A percentile compares a stretch with the other conserved stretches of the same genome.
Conservation (phyloP, 2,113 vertebrate genomes). For the Telmatochromis sp. region DNA sequence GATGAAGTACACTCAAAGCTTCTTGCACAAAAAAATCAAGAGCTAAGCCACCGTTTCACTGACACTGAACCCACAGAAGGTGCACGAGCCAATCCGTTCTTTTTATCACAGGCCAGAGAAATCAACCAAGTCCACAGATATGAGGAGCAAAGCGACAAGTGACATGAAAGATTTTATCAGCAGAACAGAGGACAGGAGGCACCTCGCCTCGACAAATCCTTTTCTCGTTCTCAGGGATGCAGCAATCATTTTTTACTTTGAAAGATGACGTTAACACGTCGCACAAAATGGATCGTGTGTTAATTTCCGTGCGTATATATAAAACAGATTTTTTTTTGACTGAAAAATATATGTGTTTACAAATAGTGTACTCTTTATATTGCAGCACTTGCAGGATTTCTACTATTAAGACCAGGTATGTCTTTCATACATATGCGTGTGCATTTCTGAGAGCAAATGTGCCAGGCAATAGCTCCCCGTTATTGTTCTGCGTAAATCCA, state of each 20-base stretch:
- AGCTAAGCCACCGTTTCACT: conserved; percentile 16
- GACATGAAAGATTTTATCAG: conserved; percentile 51
- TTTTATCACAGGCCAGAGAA: conserved; percentile 40
- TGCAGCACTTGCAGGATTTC: neutral
- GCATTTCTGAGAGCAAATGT: neutral
- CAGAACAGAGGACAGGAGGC: conserved; percentile 6
- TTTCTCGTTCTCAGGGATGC: neutral
- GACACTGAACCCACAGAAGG: conserved; percentile 9
- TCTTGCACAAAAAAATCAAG: conserved; percentile 19
- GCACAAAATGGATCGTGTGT: neutral
- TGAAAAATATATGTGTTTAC: neutral
- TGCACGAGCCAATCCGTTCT: neutral
- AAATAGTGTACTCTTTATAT: neutral
- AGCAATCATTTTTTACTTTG: conserved; percentile 20
- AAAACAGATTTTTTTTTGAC: conserved; percentile 27
- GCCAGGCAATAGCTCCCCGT: neutral
- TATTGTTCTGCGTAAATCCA: conserved; percentile 7
- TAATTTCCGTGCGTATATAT: conserved; percentile 18
- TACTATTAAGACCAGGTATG: neutral
- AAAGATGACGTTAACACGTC: neutral
- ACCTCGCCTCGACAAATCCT: conserved; percentile 13
- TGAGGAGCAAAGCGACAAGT: conserved; percentile 34
- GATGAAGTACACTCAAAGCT: neutral
- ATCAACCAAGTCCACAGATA: conserved; percentile 31
- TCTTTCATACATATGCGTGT: neutral